Evolutionary conservation across 2,113 vertebrate genomes (phyloP), one percentile per base, ranked within the genome.

Genomic region (Ophthalmolycus amberensis): DNA sequence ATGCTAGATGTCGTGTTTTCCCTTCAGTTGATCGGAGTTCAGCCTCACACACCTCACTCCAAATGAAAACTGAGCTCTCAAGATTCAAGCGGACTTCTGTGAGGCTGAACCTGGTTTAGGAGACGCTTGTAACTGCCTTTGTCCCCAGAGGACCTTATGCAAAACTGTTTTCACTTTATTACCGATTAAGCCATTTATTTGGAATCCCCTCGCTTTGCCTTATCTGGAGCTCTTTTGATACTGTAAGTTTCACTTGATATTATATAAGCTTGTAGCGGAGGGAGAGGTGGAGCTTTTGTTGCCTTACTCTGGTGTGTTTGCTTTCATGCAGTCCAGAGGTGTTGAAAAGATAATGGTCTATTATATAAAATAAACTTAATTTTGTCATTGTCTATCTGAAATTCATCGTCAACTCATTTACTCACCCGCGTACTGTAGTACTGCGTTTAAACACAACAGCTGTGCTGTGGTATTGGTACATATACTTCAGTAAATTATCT

Each of bases 351-450:
- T 63, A 71, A 83, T 75, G 56, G 11, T 75, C 25, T 48, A 48
- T 75, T 75, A 79, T 84, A 88, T 56, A 4, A 81, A 95, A 94
- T 96, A 97, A 97, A 97, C 93, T 87, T 95, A 94, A 95, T 96
- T 96, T 95, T 94, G 54, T 70, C 48, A 79, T 80, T 48, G 56
- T 75, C 46, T 42, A 60, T 84, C 37, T 85, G n/a, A 82, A 80
- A 42, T 65, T 32, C 0, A 16, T 75, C 6, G 7, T 52, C 48
- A 29, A 58, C 34, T 82, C 4, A 42, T 62, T 50, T 42, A n/a
- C 38, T 81, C 16, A 25, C 27, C 3, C 6, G 27, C 22, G 16
- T 27, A 50, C 50, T 1, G 9, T 38, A 29, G 29, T 38, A 42
- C 8, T 44, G 25, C 6, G 25, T 3, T 0, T 16, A 7, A 20